phyloP scores from a whole-genome alignment of 2,888 invertebrate genomes.

The Lacanobia wlatinum region DNA sequence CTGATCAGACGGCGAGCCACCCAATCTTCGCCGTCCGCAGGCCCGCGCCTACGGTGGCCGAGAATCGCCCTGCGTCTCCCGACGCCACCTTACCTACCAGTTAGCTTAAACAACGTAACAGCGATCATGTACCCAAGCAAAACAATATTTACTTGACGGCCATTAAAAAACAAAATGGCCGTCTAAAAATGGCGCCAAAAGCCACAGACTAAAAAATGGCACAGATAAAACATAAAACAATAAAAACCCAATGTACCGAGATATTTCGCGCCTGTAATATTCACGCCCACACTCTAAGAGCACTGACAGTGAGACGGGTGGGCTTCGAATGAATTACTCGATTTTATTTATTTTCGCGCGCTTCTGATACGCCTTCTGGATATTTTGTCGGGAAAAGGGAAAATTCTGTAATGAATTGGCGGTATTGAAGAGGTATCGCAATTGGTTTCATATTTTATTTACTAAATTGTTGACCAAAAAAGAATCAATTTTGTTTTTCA shows the following conservation, averaged over 20 bases:
- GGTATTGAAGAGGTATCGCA: constrained; percentile 7
- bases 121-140: not conserved
- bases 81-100: no score
- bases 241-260: constrained; percentile 53
- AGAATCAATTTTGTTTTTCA: not conserved
- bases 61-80: no score
- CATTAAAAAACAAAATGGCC: constrained; percentile 32
- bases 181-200: constrained; percentile 24
- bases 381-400: constrained; percentile 37
- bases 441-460: not conserved
- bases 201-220: constrained; percentile 45
- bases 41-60: no score
- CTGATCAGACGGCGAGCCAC: no score
- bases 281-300: constrained; percentile 63
- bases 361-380: constrained; percentile 50
- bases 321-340: constrained; percentile 65
- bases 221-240: constrained; percentile 55
- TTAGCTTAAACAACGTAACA: not conserved
- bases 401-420: constrained; percentile 28
- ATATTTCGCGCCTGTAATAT: constrained; percentile 61
- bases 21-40: no score
- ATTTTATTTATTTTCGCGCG: constrained; percentile 60
- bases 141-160: not conserved
- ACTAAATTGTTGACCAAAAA: no score
- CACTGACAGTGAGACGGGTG: constrained; percentile 73